phyloP scores from a whole-genome alignment of 92 coral and sea anemone genomes.

The Zoanthus sociatus region DNA sequence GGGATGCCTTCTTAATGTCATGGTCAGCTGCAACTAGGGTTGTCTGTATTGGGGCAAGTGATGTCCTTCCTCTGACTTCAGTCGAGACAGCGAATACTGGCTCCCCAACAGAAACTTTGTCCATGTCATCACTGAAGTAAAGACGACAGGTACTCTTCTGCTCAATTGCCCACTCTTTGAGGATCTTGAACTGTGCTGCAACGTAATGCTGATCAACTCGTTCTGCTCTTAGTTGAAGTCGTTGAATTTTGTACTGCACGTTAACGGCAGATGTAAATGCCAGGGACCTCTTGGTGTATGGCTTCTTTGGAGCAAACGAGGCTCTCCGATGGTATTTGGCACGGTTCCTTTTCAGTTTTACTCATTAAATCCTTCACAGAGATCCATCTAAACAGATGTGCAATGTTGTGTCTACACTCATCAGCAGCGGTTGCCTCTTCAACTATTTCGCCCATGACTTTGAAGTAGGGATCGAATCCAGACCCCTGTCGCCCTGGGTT shows the following conservation, averaged over 20 bases:
- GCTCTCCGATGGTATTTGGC: constrained; percentile 47
- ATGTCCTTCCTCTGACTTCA: constrained; percentile 55
- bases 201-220: constrained; percentile 54
- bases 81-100: constrained; percentile 63
- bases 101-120: constrained; percentile 56
- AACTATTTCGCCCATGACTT: constrained; percentile 17
- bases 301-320: constrained; percentile 56
- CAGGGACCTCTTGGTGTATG: constrained; percentile 41
- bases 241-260: constrained; percentile 41
- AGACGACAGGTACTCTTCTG: constrained; percentile 19
- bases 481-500: constrained; percentile 51
- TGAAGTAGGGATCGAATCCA: constrained; percentile 44
- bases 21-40: constrained; percentile 47
- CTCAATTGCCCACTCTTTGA: constrained; percentile 43
- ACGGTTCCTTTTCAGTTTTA: constrained; percentile 24
- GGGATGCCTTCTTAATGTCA: constrained; percentile 27
- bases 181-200: constrained; percentile 53
- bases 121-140: constrained; percentile 61
- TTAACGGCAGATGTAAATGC: constrained; percentile 30
- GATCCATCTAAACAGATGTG: constrained; percentile 44
- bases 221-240: constrained; percentile 42
- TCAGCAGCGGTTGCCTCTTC: constrained; percentile 40
- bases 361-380: constrained; percentile 41
- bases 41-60: constrained; percentile 5
- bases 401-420: constrained; percentile 55